phyloP scores from a whole-genome alignment of 2,113 vertebrate species.

The Otolemur garnettii region DNA sequence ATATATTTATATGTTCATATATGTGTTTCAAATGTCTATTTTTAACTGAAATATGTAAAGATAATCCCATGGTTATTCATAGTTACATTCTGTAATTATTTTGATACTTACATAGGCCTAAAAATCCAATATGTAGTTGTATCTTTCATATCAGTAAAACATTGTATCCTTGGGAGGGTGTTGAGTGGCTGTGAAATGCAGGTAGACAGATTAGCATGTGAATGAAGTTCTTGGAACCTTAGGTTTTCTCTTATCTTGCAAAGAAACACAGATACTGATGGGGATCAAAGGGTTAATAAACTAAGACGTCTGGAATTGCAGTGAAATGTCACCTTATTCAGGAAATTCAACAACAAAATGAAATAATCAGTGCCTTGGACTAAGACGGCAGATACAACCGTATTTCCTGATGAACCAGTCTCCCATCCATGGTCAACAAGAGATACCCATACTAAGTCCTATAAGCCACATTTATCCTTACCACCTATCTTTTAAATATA shows the following conservation, averaged over 20 bases:
- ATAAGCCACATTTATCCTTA: background rate
- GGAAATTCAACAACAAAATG: background rate
- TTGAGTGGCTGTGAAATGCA: background rate
- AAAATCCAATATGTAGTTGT: background rate
- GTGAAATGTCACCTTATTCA: background rate
- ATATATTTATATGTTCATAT: background rate
- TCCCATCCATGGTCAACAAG: background rate
- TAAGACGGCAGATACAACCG: background rate
- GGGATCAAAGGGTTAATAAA: background rate
- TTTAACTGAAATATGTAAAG: background rate
- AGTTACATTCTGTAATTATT: background rate
- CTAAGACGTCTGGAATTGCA: background rate
- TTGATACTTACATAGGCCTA: background rate
- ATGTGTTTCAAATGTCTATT: background rate
- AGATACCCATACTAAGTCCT: background rate
- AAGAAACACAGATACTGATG: background rate
- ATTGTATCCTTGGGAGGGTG: accelerated
- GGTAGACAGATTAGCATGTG: background rate
- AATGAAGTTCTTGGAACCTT: background rate
- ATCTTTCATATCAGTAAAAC: background rate
- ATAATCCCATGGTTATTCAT: background rate
- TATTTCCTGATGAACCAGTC: background rate
- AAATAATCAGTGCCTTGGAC: background rate
- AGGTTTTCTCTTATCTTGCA: background rate
- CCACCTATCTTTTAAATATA: background rate